Conservation (phyloP, 2,113 vertebrate genomes). For the Globicephala melas region DNA sequence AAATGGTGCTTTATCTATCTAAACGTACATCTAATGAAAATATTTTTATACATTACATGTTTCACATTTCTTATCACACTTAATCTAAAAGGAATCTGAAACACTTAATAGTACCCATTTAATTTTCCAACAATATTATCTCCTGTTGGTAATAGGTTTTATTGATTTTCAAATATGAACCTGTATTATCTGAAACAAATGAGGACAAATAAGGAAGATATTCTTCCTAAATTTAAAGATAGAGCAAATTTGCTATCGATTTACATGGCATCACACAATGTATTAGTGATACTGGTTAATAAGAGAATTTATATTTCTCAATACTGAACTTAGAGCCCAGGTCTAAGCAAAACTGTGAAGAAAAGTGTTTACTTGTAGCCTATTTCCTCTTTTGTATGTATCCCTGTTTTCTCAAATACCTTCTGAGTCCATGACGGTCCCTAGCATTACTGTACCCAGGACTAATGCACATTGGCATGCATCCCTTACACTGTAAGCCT, state of each 20-base stretch:
- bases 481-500: background rate
- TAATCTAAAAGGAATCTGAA: slow-evolving; percentile 40
- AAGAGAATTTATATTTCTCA: background rate
- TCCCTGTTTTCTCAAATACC: background rate
- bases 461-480: background rate
- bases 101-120: background rate
- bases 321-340: background rate
- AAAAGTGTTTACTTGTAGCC: background rate
- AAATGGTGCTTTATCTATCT: background rate
- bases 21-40: background rate
- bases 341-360: background rate
- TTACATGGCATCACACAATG: background rate
- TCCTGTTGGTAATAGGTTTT: background rate
- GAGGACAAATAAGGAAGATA: background rate
- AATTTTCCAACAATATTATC: background rate
- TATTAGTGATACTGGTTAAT: background rate
- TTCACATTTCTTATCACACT: slow-evolving; percentile 15
- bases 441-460: background rate
- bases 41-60: background rate
- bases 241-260: background rate
- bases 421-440: background rate
- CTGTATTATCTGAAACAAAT: background rate
- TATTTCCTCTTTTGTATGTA: background rate
- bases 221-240: background rate
- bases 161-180: slow-evolving; percentile 11